Evolutionary conservation across 2,797 vertebrate species (phyloP).

Genomic region (Lateolabrax maculatus): DNA sequence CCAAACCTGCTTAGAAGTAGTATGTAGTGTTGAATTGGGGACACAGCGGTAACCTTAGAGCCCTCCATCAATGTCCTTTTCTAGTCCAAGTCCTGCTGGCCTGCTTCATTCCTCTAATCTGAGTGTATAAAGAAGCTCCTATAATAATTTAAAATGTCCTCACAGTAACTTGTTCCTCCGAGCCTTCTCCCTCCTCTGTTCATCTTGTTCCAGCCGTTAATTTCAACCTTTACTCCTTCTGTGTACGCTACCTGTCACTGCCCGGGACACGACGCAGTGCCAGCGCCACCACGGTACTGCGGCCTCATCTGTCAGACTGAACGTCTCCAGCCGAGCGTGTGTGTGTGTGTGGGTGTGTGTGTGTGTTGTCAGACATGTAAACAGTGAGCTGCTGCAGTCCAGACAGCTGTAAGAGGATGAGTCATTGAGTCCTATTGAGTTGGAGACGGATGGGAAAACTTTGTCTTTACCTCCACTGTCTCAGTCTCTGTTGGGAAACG

Average conservation of each 20-base stretch:
- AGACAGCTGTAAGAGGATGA: conserved; percentile 11
- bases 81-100: background rate
- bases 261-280: background rate
- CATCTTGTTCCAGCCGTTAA: conserved; percentile 11
- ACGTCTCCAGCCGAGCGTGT: background rate
- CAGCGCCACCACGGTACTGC: background rate
- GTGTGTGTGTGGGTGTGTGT: conserved; percentile 26
- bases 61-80: background rate
- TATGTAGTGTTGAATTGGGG: too few relatives aligned
- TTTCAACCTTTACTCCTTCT: conserved; percentile 7
- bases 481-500: too few relatives aligned
- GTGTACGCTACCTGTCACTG: conserved; percentile 8
- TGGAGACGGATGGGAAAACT: background rate
- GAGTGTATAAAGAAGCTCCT: background rate
- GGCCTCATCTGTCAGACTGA: conserved; percentile 17
- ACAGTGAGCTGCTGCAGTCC: conserved; percentile 35
- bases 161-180: background rate
- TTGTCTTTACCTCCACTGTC: background rate
- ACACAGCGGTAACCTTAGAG: background rate
- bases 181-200: background rate
- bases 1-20: too few relatives aligned
- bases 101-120: background rate
- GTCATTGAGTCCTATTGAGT: conserved; percentile 24
- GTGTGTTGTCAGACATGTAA: conserved; percentile 40
- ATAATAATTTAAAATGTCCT: background rate